These are phyloP conservation scores for Oceanodroma leucorhoa DNA, from an alignment of 2,797 vertebrate species.

Conservation along the genomic window DNA sequence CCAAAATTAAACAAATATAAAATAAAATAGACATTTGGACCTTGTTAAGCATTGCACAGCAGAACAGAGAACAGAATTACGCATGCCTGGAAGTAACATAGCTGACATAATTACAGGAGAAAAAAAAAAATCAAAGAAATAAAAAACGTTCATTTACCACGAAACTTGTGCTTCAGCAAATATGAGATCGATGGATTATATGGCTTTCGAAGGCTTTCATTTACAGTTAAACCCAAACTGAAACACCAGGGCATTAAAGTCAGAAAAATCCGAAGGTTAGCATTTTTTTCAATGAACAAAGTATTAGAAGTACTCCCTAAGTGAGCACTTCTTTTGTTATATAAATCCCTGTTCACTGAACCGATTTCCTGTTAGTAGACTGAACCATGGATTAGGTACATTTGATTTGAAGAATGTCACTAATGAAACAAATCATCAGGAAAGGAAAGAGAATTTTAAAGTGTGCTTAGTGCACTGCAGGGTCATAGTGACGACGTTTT, in stretches of 20 bases:
- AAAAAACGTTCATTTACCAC: slow-evolving; percentile 50
- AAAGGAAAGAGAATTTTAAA: slow-evolving; percentile 62
- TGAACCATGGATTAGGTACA: slow-evolving; percentile 74
- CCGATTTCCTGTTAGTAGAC: slow-evolving; percentile 73
- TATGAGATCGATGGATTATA: slow-evolving; percentile 74
- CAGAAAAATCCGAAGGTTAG: slow-evolving; percentile 68
- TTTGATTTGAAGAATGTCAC: slow-evolving; percentile 75
- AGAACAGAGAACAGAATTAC: slow-evolving; percentile 37
- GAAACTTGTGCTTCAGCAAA: slow-evolving; percentile 71
- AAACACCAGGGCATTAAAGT: slow-evolving; percentile 72
- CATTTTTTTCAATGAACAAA: slow-evolving; percentile 69
- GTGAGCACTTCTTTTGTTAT: slow-evolving; percentile 77
- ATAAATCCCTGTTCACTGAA: slow-evolving; percentile 72
- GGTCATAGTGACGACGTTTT: slow-evolving; percentile 40
- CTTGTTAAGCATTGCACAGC: slow-evolving; percentile 9
- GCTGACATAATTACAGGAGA: slow-evolving; percentile 53
- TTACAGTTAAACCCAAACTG: slow-evolving; percentile 74
- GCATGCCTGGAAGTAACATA: slow-evolving; percentile 35
- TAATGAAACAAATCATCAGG: slow-evolving; percentile 74
- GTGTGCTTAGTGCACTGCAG: slow-evolving; percentile 1
- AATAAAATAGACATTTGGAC: not conserved
- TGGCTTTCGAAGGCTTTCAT: slow-evolving; percentile 68
- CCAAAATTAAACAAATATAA: not conserved
- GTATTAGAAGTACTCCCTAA: slow-evolving; percentile 73
- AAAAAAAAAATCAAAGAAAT: slow-evolving; percentile 55